These are phyloP conservation scores for Anorthoa munda DNA, from an alignment of 2,888 invertebrate genomes.

Conservation along the genomic window DNA sequence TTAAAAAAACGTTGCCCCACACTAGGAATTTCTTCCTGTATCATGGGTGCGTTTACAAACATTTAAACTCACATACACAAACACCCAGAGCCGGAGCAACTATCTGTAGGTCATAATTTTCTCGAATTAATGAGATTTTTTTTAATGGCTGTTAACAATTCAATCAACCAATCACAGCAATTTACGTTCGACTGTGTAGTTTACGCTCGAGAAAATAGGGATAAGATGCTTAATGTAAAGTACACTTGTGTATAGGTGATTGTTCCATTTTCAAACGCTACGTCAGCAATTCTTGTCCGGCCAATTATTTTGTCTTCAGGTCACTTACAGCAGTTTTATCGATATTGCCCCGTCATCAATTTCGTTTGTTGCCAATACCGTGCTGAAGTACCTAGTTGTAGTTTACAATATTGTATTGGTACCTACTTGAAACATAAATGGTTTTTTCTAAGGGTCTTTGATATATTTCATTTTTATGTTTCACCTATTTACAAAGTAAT, in stretches of 20 bases:
- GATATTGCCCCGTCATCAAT: conserved; percentile 15
- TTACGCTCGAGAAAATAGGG: too few species aligned
- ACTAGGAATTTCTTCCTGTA: too few species aligned
- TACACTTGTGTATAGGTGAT: not conserved
- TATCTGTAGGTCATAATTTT: too few species aligned
- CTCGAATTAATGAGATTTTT: too few species aligned
- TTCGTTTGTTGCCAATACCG: conserved; percentile 16
- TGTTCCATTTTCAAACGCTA: not conserved
- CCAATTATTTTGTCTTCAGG: conserved; percentile 12
- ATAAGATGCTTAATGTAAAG: not conserved
- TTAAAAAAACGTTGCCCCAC: too few species aligned
- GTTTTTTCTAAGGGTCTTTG: not conserved
- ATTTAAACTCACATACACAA: too few species aligned
- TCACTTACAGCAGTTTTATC: conserved; percentile 2
- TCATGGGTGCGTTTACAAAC: too few species aligned
- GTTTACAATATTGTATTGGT: conserved; percentile 14
- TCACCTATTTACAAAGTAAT: not conserved
- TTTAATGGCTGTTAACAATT: not conserved
- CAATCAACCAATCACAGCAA: not conserved
- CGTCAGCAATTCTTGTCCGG: conserved; percentile 9
- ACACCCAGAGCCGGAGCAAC: too few species aligned
- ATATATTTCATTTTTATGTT: not conserved
- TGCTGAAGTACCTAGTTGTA: not conserved
- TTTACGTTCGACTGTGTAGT: too few species aligned
- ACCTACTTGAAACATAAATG: conserved; percentile 3